phyloP scores from a whole-genome alignment of 1,140 invertebrate species.

The Sminthurides bifidus region DNA sequence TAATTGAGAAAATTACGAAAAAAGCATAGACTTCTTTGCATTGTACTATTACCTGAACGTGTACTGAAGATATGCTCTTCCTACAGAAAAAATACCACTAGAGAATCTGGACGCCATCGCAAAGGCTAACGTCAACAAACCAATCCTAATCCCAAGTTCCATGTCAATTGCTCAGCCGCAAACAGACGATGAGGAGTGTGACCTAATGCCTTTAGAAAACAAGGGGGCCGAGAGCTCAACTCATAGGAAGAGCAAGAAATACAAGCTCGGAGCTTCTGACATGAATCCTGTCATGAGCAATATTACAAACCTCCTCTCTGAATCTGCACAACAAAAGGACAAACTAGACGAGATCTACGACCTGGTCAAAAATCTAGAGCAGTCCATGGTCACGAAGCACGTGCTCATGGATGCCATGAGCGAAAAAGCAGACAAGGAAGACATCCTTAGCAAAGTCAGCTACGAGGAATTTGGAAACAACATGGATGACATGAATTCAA shows the following conservation, averaged over 20 bases:
- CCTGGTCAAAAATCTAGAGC: slow-evolving; percentile 8
- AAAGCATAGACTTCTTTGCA: neutral
- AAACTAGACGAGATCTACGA: slow-evolving; percentile 3
- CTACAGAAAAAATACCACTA: slow-evolving; percentile 15
- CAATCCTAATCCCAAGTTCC: neutral
- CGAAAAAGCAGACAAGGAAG: slow-evolving; percentile 53
- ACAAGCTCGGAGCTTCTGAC: neutral
- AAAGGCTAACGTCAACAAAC: neutral
- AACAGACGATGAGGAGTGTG: neutral
- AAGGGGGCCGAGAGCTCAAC: too few relatives aligned
- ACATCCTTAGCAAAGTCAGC: slow-evolving; percentile 55
- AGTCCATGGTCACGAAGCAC: slow-evolving; percentile 50
- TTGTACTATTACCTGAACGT: neutral
- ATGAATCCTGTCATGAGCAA: slow-evolving; percentile 3
- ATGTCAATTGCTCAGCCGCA: neutral
- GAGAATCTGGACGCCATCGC: slow-evolving; percentile 10
- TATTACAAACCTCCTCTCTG: slow-evolving; percentile 3
- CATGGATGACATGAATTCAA: slow-evolving; percentile 48
- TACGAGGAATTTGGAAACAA: slow-evolving; percentile 53
- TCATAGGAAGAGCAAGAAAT: neutral
- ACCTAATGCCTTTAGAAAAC: neutral
- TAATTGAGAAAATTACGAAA: neutral
- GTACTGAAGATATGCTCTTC: neutral
- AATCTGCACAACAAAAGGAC: slow-evolving; percentile 6
- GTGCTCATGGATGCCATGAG: slow-evolving; percentile 52